Conservation (phyloP, 1,140 invertebrate genomes). For the Drosophila trapezifrons region DNA sequence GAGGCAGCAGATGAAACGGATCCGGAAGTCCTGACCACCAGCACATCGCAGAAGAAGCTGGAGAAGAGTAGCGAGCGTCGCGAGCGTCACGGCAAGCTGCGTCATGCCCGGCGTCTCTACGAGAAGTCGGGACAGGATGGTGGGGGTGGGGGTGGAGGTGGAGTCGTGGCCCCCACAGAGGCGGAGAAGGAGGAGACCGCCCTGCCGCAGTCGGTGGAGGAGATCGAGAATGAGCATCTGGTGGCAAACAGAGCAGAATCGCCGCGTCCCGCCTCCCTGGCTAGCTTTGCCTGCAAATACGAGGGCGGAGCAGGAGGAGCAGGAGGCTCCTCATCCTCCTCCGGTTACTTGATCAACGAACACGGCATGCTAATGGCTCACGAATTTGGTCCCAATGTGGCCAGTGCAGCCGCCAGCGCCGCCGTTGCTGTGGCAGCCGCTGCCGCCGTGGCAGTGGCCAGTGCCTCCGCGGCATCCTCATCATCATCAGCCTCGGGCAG, state of each 20-base stretch:
- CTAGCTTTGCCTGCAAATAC: conserved; percentile 53
- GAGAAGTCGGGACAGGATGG: conserved; percentile 15
- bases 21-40: conserved; percentile 1
- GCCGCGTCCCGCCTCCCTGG: conserved; percentile 19
- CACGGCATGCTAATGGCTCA: conserved; percentile 80
- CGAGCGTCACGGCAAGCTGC: conserved; percentile 69
- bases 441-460: conserved; percentile 41
- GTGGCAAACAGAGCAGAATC: conserved; percentile 59
- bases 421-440: conserved; percentile 62
- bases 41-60: conserved; percentile 35
- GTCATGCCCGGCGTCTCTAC: conserved; percentile 57
- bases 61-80: conserved; percentile 61
- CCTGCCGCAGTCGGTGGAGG: conserved; percentile 72
- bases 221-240: conserved; percentile 79
- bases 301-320: conserved; percentile 4
- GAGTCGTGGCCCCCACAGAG: conserved; percentile 1
- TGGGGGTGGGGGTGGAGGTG: not conserved
- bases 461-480: conserved; percentile 28
- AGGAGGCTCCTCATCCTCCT: conserved; percentile 4
- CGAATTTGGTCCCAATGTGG: conserved; percentile 64
- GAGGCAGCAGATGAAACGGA: conserved; percentile 34
- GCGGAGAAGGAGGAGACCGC: conserved; percentile 28
- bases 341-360: conserved; percentile 73
- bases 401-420: conserved; percentile 55
- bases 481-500: not conserved